Conservation (phyloP, 53 echinoderm and acorn worm species). For the Patiria pectinifera region DNA sequence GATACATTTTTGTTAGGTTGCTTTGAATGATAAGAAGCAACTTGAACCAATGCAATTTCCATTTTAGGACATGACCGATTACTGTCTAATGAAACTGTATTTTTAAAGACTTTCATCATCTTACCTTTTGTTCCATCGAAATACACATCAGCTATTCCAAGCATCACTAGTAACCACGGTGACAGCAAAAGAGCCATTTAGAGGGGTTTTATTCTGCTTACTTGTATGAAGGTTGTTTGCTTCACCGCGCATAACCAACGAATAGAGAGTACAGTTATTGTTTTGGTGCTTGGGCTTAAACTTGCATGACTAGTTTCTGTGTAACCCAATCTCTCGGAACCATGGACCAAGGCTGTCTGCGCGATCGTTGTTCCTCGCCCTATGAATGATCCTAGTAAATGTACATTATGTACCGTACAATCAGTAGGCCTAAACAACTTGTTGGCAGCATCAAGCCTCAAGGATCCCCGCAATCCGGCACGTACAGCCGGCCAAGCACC, state of each 20-base stretch:
- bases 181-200: neutral
- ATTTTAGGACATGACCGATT: too few species aligned
- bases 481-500: too few species aligned
- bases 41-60: too few species aligned
- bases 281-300: too few species aligned
- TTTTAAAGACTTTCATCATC: neutral
- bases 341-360: neutral
- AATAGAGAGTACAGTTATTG: too few species aligned
- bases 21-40: too few species aligned
- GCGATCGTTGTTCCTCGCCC: neutral
- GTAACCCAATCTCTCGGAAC: neutral
- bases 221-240: too few species aligned
- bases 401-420: neutral
- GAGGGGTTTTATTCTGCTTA: neutral
- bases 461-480: too few species aligned
- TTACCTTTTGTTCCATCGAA: conserved; percentile 10
- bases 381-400: neutral
- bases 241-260: too few species aligned
- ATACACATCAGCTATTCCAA: neutral
- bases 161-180: neutral
- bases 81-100: too few species aligned
- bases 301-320: neutral
- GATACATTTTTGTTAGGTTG: too few species aligned
- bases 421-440: neutral
- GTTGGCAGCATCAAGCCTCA: too few species aligned